phyloP scores from a whole-genome alignment of 2,888 invertebrate genomes.

The Metellina segmentata region DNA sequence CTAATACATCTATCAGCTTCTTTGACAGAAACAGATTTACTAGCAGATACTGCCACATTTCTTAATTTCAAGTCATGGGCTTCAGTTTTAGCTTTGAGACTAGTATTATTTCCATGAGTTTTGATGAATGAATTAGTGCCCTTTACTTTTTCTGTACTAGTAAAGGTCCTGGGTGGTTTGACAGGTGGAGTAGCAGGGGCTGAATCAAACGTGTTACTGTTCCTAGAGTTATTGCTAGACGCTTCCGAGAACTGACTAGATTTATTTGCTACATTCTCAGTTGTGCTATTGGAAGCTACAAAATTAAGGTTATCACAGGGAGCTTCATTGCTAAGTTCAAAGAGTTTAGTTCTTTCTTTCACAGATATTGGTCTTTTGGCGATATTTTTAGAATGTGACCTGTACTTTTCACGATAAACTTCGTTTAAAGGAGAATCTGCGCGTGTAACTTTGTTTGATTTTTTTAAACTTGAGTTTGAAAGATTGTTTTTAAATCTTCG shows the following conservation, averaged over 20 bases:
- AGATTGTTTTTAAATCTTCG: constrained; percentile 18
- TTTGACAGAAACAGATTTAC: background rate
- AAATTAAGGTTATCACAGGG: constrained; percentile 11
- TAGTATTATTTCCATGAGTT: background rate
- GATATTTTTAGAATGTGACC: background rate
- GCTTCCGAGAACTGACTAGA: background rate
- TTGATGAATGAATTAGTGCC: too few species aligned
- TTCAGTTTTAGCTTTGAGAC: too few species aligned
- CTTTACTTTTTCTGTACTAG: constrained; percentile 18
- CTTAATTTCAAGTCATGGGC: background rate
- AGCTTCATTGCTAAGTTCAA: constrained; percentile 25
- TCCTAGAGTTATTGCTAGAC: background rate
- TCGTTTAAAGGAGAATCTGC: background rate
- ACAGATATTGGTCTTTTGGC: constrained; percentile 37
- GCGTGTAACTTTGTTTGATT: background rate
- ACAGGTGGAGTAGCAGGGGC: constrained; percentile 29
- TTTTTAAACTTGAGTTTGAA: background rate
- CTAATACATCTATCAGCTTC: background rate
- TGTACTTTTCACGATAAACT: background rate
- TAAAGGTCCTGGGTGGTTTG: constrained; percentile 67
- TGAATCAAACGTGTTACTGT: background rate
- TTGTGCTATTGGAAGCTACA: background rate
- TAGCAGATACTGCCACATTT: constrained; percentile 6
- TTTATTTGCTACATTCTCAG: background rate
- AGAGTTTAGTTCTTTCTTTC: constrained; percentile 67